Conservation (phyloP, 2,888 invertebrate species). For the Eulithis testata region DNA sequence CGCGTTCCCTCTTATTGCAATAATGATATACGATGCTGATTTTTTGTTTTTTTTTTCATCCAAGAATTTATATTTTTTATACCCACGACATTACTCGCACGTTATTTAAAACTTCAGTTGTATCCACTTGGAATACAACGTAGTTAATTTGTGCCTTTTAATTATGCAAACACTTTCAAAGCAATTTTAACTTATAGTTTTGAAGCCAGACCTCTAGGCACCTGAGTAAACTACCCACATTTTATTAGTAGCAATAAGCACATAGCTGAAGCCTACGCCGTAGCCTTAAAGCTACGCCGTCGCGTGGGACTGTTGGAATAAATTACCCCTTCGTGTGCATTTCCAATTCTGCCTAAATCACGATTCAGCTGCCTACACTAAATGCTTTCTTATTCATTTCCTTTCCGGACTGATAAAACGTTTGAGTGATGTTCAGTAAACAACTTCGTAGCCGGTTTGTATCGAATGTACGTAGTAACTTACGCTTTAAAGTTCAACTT, state of each 20-base stretch:
- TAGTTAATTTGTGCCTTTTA: background rate
- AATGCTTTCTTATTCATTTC: conserved; percentile 22
- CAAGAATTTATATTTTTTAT: background rate
- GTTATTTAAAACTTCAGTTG: too few relatives aligned
- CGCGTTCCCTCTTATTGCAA: conserved; percentile 21
- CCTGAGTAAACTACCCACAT: background rate
- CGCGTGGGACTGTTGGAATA: conserved; percentile 27
- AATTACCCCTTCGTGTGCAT: conserved; percentile 32
- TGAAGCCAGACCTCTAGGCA: background rate
- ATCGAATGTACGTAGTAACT: conserved; percentile 19
- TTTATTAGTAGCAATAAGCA: conserved; percentile 18
- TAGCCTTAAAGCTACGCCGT: conserved; percentile 17
- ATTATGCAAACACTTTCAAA: background rate
- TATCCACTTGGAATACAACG: background rate
- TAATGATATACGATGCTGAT: conserved; percentile 9
- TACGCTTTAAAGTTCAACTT: conserved; percentile 12
- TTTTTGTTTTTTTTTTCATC: background rate
- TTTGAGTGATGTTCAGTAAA: conserved; percentile 5
- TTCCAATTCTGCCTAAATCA: conserved; percentile 11
- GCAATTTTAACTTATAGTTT: background rate
- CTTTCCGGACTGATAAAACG: background rate
- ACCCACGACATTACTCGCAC: background rate
- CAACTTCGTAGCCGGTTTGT: conserved; percentile 19
- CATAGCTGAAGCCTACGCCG: conserved; percentile 26
- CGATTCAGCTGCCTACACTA: conserved; percentile 21